phyloP scores from a whole-genome alignment of 92 coral and sea anemone species.

The Umimayanthus chanpuru region DNA sequence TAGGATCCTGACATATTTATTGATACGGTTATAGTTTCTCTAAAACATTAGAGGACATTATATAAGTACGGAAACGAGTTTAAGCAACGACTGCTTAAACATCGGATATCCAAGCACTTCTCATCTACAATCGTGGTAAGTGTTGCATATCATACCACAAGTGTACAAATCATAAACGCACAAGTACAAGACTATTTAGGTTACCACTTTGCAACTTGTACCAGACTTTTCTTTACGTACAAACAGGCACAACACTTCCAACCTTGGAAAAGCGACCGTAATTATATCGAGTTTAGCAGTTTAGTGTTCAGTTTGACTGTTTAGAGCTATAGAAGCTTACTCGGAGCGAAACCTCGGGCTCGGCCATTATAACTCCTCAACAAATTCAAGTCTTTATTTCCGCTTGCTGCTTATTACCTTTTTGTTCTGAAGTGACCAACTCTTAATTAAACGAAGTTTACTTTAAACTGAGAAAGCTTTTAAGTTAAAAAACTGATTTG shows the following conservation, averaged over 20 bases:
- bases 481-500: not conserved
- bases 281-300: not conserved
- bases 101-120: not conserved
- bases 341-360: not conserved
- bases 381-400: not conserved
- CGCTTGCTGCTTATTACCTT: not conserved
- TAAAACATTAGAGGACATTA: not conserved
- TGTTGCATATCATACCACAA: not conserved
- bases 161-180: not conserved
- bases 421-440: not conserved
- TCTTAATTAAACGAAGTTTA: not conserved
- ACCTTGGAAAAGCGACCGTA: not conserved
- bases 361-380: not conserved
- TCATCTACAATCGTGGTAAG: not conserved
- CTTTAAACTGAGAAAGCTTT: not conserved
- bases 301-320: not conserved
- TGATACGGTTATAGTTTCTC: not conserved
- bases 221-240: not conserved
- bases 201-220: too few species aligned
- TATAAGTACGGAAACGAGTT: not conserved
- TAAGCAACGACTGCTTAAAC: not conserved
- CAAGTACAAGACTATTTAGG: too few species aligned
- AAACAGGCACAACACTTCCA: not conserved
- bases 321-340: not conserved
- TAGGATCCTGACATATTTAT: not conserved